A percentile compares a stretch with the other conserved stretches of the same genome.
Conservation (phyloP, 2,888 invertebrate species). For the Magallana nippona region DNA sequence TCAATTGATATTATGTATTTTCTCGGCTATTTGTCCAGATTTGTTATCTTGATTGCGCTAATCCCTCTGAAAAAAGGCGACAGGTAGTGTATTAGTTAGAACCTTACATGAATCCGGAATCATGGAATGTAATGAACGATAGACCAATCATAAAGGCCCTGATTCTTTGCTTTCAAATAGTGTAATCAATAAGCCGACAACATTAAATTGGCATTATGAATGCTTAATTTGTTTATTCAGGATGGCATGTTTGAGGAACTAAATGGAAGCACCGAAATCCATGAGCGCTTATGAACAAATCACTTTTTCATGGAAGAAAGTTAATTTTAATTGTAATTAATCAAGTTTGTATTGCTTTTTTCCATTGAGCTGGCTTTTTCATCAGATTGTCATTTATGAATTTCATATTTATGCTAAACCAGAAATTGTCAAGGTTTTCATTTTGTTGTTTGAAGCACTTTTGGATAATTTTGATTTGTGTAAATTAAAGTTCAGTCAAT, state of each 20-base stretch:
- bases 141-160: neutral
- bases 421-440: no score
- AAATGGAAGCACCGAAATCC: slow-evolving; percentile 2
- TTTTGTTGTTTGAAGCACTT: no score
- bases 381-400: no score
- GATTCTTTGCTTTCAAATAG: slow-evolving; percentile 3
- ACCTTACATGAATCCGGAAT: slow-evolving; percentile 24
- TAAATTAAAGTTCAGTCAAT: no score
- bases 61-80: slow-evolving; percentile 48
- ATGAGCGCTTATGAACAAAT: neutral
- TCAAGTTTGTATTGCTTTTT: no score
- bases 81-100: slow-evolving; percentile 41
- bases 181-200: slow-evolving; percentile 17
- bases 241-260: slow-evolving; percentile 27
- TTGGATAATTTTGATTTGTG: no score
- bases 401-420: no score
- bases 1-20: slow-evolving; percentile 52
- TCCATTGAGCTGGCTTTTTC: no score
- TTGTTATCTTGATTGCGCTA: slow-evolving; percentile 51
- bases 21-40: slow-evolving; percentile 54
- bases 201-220: slow-evolving; percentile 24
- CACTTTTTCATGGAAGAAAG: neutral
- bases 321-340: no score
- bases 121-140: slow-evolving; percentile 22
- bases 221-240: slow-evolving; percentile 11